These are phyloP conservation scores for Bufotes viridis DNA, from an alignment of 2,797 vertebrate genomes.

Conservation along the genomic window DNA sequence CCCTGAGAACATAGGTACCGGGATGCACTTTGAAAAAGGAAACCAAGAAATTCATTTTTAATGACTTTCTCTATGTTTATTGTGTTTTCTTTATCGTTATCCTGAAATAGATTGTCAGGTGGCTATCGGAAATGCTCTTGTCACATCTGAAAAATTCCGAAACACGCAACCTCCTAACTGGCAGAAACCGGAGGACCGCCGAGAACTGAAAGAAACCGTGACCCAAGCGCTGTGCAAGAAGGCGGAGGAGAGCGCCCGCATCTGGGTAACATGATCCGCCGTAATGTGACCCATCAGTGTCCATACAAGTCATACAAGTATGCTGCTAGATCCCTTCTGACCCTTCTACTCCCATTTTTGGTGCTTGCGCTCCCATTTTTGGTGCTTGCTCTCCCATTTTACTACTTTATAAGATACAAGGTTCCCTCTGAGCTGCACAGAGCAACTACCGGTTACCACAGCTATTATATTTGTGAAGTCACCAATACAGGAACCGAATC, in stretches of 20 bases:
- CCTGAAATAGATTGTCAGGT: slow-evolving; percentile 1
- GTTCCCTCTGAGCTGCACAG: not conserved
- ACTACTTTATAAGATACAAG: not conserved
- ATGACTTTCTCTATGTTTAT: not conserved
- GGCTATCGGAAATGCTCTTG: not conserved
- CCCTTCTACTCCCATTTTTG: not conserved
- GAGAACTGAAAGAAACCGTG: slow-evolving; percentile 30
- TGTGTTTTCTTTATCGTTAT: not conserved
- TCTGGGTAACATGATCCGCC: slow-evolving; percentile 32
- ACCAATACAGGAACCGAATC: not conserved
- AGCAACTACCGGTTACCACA: not conserved
- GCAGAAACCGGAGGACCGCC: not conserved
- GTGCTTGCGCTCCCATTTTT: not conserved
- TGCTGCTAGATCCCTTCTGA: not conserved
- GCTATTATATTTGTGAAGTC: too few species aligned
- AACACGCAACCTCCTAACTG: not conserved
- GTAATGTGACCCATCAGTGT: not conserved
- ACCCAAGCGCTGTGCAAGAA: slow-evolving; percentile 45
- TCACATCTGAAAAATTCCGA: not conserved
- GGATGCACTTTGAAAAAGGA: not conserved
- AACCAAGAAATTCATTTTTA: not conserved
- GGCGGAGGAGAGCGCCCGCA: slow-evolving; percentile 42
- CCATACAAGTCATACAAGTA: not conserved
- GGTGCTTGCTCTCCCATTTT: not conserved
- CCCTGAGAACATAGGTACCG: slow-evolving; percentile 32